A percentile compares a stretch with the other conserved stretches of the same genome.
phyloP scores from a whole-genome alignment of 2,113 vertebrate genomes.

The Emydura subglobosa region DNA sequence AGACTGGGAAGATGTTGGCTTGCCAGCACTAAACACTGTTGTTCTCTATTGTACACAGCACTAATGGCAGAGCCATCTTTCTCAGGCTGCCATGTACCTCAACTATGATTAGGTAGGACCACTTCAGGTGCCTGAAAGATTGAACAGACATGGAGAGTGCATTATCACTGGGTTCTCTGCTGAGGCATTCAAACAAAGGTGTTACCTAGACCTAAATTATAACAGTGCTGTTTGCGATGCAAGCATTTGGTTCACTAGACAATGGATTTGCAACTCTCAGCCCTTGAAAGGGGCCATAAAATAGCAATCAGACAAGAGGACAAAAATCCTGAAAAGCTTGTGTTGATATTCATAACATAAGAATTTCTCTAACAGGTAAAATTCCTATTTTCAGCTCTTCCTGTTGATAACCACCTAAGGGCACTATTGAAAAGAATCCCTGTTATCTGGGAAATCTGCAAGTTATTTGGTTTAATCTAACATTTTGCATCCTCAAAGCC shows the following conservation, averaged over 20 bases:
- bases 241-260: fast-evolving
- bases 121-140: fast-evolving
- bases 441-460: slow-evolving; percentile 26
- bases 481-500: slow-evolving; percentile 8
- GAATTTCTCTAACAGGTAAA: slow-evolving; percentile 58
- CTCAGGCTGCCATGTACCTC: slow-evolving; percentile 38
- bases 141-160: not conserved
- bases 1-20: slow-evolving; percentile 58
- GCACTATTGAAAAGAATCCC: not conserved
- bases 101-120: not conserved
- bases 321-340: slow-evolving; percentile 26
- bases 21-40: slow-evolving; percentile 56
- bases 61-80: slow-evolving; percentile 53
- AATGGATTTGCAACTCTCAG: not conserved
- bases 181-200: not conserved
- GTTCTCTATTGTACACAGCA: not conserved
- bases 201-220: not conserved
- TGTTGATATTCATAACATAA: slow-evolving; percentile 15
- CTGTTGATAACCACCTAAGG: slow-evolving; percentile 12
- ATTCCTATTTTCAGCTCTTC: slow-evolving; percentile 40
- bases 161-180: not conserved
- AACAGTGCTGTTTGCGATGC: not conserved
- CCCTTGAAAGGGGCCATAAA: not conserved
- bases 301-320: slow-evolving; percentile 5
- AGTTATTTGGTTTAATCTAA: slow-evolving; percentile 23